phyloP scores from a whole-genome alignment of 2,113 vertebrate genomes.

The Cephalopterus ornatus region DNA sequence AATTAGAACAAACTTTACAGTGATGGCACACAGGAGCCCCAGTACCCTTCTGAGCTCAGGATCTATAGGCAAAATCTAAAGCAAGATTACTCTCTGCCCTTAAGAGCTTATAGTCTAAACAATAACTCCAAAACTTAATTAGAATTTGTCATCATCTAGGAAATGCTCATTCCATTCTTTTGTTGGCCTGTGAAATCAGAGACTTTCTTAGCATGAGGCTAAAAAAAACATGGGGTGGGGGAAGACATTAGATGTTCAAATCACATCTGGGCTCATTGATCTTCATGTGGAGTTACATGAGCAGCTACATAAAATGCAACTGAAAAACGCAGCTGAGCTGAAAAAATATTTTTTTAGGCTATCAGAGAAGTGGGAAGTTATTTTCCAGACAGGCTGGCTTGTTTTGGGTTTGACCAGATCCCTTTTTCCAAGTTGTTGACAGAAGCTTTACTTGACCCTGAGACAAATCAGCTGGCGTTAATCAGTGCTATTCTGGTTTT shows the following conservation, averaged over 20 bases:
- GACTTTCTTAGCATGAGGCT: not conserved
- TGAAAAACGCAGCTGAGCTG: conserved; percentile 44
- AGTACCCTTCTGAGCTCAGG: not conserved
- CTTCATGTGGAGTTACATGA: not conserved
- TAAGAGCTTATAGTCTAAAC: not conserved
- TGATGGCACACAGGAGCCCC: not conserved
- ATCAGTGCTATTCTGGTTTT: conserved; percentile 19
- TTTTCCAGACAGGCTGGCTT: conserved; percentile 49
- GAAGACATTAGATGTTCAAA: not conserved
- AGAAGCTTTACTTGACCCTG: conserved; percentile 42
- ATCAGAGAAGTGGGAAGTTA: conserved; percentile 1
- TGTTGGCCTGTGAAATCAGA: not conserved
- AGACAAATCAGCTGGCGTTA: conserved; percentile 50
- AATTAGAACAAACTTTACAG: not conserved
- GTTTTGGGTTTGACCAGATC: conserved; percentile 26
- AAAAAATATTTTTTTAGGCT: conserved; percentile 53
- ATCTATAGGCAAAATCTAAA: not conserved
- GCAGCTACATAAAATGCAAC: conserved; percentile 24
- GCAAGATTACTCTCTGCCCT: not conserved
- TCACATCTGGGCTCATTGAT: conserved; percentile 53
- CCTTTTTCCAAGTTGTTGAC: conserved; percentile 23
- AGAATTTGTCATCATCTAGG: not conserved
- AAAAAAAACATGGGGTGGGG: not conserved
- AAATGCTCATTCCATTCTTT: not conserved
- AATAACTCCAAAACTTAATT: not conserved